These are phyloP conservation scores for Prorops nasuta DNA, from an alignment of 1,140 invertebrate species.

Conservation along the genomic window DNA sequence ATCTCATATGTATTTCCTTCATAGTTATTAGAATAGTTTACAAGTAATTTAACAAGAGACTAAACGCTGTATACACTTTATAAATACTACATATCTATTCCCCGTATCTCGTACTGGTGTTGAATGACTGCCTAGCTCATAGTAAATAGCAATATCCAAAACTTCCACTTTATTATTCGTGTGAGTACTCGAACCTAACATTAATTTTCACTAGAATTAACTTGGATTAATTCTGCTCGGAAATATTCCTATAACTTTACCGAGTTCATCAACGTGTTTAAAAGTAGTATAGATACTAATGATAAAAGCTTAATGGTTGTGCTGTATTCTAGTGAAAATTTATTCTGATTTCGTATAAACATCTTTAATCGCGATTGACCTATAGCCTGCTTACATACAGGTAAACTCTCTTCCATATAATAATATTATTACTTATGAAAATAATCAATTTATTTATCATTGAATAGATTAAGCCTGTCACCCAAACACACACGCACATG, in stretches of 20 bases:
- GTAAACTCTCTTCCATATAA: too few species aligned
- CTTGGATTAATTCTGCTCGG: slow-evolving; percentile 30
- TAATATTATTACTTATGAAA: too few species aligned
- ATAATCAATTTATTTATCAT: too few species aligned
- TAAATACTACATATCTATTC: slow-evolving; percentile 22
- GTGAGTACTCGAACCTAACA: slow-evolving; percentile 35
- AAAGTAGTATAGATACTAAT: too few species aligned
- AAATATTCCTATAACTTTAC: too few species aligned
- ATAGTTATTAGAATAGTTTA: slow-evolving; percentile 35
- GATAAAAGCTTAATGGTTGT: too few species aligned
- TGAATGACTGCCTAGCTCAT: slow-evolving; percentile 53
- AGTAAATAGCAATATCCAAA: slow-evolving; percentile 44
- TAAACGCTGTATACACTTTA: slow-evolving; percentile 1
- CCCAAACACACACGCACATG: too few species aligned
- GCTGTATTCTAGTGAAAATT: slow-evolving; percentile 50
- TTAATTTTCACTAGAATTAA: slow-evolving; percentile 52
- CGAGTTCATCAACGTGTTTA: too few species aligned
- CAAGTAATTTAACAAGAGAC: slow-evolving; percentile 24
- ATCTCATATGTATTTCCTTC: slow-evolving; percentile 19
- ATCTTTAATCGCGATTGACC: slow-evolving; percentile 18
- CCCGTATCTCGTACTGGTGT: slow-evolving; percentile 43
- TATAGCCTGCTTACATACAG: slow-evolving; percentile 22
- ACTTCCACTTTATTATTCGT: slow-evolving; percentile 37
- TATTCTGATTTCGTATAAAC: slow-evolving; percentile 11
- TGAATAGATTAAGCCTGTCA: too few species aligned